These are phyloP conservation scores for Hippopotamyrus pictus DNA, from an alignment of 2,797 vertebrate genomes.

Conservation along the genomic window DNA sequence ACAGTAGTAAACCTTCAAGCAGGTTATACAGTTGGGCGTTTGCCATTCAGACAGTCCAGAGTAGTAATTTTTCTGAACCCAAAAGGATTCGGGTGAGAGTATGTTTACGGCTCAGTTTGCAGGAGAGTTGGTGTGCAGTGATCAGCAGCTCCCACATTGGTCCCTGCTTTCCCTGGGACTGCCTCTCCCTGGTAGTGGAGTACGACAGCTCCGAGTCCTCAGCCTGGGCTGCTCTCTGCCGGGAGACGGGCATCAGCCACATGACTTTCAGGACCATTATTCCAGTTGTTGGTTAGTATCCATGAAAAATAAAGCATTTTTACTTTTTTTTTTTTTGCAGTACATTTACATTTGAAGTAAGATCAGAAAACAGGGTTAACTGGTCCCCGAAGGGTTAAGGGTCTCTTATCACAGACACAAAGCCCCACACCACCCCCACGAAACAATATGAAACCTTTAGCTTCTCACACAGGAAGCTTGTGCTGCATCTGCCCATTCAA, in stretches of 20 bases:
- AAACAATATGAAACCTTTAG: neutral
- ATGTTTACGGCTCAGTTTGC: constrained; percentile 47
- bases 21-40: neutral
- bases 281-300: constrained; percentile 49
- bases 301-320: neutral
- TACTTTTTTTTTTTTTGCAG: neutral
- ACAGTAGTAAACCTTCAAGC: neutral
- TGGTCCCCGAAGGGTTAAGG: neutral
- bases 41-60: neutral
- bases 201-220: constrained; percentile 72
- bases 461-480: neutral
- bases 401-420: neutral
- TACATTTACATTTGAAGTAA: neutral
- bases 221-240: constrained; percentile 69
- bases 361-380: neutral
- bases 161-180: constrained; percentile 79
- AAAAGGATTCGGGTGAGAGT: neutral
- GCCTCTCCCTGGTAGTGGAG: constrained; percentile 80
- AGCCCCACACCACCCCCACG: neutral
- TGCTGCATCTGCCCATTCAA: neutral
- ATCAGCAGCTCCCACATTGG: constrained; percentile 71
- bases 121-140: constrained; percentile 60
- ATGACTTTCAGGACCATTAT: constrained; percentile 63
- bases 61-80: neutral
- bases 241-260: constrained; percentile 64